A percentile compares a stretch with the other conserved stretches of the same genome.
These are phyloP conservation scores for Drosophila eugracilis DNA, from an alignment of 1,140 invertebrate genomes.

Conservation along the genomic window DNA sequence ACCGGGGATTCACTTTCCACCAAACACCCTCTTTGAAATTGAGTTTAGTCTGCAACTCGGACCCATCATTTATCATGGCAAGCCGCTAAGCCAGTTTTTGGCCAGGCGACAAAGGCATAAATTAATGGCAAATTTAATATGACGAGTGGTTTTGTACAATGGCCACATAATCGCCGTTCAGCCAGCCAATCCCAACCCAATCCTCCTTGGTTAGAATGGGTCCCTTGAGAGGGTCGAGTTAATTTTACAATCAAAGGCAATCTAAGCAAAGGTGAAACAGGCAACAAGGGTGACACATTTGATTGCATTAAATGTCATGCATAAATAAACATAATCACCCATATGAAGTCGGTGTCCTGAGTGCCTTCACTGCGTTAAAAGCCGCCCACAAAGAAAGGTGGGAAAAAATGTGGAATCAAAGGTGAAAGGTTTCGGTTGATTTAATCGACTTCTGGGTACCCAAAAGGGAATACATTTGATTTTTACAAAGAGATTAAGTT, in stretches of 20 bases:
- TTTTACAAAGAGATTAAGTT: background rate
- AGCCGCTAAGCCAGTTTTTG: conserved; percentile 49
- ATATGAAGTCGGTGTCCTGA: conserved; percentile 39
- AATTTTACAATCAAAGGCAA: conserved; percentile 70
- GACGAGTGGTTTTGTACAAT: conserved; percentile 50
- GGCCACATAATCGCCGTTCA: conserved; percentile 63
- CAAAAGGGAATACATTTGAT: background rate
- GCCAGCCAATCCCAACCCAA: conserved; percentile 15
- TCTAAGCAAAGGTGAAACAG: conserved; percentile 23
- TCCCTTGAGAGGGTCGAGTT: conserved; percentile 44
- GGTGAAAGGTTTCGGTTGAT: background rate
- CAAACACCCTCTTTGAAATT: background rate
- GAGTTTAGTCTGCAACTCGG: conserved; percentile 28
- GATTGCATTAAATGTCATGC: conserved; percentile 78
- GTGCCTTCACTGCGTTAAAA: conserved; percentile 35
- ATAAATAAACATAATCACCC: conserved; percentile 80
- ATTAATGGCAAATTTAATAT: conserved; percentile 73
- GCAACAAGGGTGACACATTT: conserved; percentile 37
- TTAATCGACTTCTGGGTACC: conserved; percentile 12
- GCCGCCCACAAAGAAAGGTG: conserved; percentile 29
- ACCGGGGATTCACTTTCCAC: background rate
- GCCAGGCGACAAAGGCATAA: conserved; percentile 49
- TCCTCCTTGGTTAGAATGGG: no score
- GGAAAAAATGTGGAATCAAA: conserved; percentile 3
- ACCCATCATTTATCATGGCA: conserved; percentile 57